Percentiles rank a stretch among this genome's conserved stretches.
Evolutionary conservation across 2,888 invertebrate genomes (phyloP).

Genomic region (Eupeodes luniger): DNA sequence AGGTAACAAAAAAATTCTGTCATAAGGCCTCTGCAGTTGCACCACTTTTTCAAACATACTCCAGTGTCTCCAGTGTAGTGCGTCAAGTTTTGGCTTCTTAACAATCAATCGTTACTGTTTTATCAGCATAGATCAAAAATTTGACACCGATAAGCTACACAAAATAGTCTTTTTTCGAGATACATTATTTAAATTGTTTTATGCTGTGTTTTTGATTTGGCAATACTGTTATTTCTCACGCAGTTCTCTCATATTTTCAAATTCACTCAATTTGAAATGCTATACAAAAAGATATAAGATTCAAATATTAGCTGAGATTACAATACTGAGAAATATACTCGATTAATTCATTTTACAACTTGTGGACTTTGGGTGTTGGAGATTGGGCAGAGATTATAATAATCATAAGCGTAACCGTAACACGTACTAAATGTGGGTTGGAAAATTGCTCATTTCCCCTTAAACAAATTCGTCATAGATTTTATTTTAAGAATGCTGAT

Average conservation of each 20-base stretch:
- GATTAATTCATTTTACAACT: not conserved
- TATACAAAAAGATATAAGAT: not conserved
- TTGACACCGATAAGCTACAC: too few relatives aligned
- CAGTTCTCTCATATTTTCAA: not conserved
- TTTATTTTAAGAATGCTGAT: conserved; percentile 64
- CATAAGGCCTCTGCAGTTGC: too few relatives aligned
- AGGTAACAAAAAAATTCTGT: too few relatives aligned
- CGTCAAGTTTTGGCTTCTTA: too few relatives aligned
- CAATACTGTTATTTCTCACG: not conserved
- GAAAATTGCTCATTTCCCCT: conserved; percentile 73
- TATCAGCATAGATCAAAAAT: too few relatives aligned
- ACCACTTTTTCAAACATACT: too few relatives aligned
- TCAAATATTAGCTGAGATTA: not conserved
- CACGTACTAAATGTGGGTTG: conserved; percentile 49
- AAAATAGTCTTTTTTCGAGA: too few relatives aligned
- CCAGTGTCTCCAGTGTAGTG: too few relatives aligned
- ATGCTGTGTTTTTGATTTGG: not conserved
- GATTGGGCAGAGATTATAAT: too few relatives aligned
- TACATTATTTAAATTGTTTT: not conserved
- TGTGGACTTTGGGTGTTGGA: not conserved
- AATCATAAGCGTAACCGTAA: conserved; percentile 14
- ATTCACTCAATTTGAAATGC: not conserved
- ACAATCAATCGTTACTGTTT: too few relatives aligned
- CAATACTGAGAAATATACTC: conserved; percentile 16
- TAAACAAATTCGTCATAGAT: conserved; percentile 63